Evolutionary conservation across 2,797 vertebrate species (phyloP).

Genomic region (Clarias platycephalus): DNA sequence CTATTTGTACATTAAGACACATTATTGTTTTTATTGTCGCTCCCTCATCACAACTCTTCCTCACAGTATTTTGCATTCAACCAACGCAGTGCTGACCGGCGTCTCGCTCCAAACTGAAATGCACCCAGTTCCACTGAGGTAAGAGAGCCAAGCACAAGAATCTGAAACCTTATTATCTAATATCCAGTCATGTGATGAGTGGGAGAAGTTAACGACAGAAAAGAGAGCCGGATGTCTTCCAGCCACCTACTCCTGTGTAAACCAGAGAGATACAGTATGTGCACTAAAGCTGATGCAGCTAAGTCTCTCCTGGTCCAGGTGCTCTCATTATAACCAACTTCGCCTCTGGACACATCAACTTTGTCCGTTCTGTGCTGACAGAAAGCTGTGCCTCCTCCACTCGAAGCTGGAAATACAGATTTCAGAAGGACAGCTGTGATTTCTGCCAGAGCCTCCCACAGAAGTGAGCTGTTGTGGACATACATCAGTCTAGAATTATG

Average conservation of each 20-base stretch:
- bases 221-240: conserved; percentile 54
- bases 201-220: conserved; percentile 67
- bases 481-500: conserved; percentile 17
- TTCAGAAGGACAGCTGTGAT: conserved; percentile 18
- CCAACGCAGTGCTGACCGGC: too few species aligned
- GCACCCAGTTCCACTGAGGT: conserved; percentile 2
- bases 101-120: background rate
- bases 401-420: conserved; percentile 13
- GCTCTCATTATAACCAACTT: conserved; percentile 30
- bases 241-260: conserved; percentile 31
- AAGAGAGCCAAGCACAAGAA: conserved; percentile 64
- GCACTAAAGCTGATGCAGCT: background rate
- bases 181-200: conserved; percentile 66
- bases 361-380: conserved; percentile 19
- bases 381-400: conserved; percentile 23
- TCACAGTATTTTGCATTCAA: background rate
- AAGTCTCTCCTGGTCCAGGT: conserved; percentile 11
- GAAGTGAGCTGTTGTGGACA: conserved; percentile 11
- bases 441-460: conserved; percentile 34
- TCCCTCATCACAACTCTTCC: background rate
- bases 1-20: background rate
- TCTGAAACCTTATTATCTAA: conserved; percentile 62
- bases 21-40: background rate
- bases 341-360: conserved; percentile 30
- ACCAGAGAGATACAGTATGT: background rate